These are phyloP conservation scores for Ctenomys sociabilis DNA, from an alignment of 2,113 vertebrate genomes.

Conservation along the genomic window DNA sequence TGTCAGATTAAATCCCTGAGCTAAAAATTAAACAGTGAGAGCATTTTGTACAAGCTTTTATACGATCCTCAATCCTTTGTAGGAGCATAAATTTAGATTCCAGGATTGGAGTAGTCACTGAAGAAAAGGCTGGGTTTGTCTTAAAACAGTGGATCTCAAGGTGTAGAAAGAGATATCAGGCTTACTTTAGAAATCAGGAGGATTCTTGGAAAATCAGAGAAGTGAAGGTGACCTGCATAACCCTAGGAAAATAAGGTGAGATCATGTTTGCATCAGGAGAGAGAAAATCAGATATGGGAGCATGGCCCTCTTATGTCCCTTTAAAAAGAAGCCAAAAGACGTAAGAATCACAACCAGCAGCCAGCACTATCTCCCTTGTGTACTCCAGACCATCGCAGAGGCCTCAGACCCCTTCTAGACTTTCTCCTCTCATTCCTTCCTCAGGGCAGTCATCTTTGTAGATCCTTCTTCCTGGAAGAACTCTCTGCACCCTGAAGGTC, in stretches of 20 bases:
- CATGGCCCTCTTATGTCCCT: not conserved
- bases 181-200: not conserved
- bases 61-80: not conserved
- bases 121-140: not conserved
- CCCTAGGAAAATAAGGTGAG: not conserved
- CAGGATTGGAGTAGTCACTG: not conserved
- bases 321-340: not conserved
- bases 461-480: not conserved
- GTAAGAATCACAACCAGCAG: not conserved
- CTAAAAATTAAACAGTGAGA: slow-evolving; percentile 61
- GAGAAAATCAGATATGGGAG: too few relatives aligned
- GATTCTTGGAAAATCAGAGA: not conserved
- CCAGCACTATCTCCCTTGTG: not conserved
- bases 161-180: not conserved
- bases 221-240: not conserved
- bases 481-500: fast-evolving
- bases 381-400: fast-evolving
- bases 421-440: not conserved
- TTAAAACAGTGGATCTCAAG: not conserved
- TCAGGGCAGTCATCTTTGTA: not conserved
- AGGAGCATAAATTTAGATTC: not conserved
- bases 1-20: slow-evolving; percentile 57
- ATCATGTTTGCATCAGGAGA: not conserved
- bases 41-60: not conserved
- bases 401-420: not conserved